These are phyloP conservation scores for Potamarius usumacintae DNA, from an alignment of 2,113 vertebrate genomes.

Conservation along the genomic window DNA sequence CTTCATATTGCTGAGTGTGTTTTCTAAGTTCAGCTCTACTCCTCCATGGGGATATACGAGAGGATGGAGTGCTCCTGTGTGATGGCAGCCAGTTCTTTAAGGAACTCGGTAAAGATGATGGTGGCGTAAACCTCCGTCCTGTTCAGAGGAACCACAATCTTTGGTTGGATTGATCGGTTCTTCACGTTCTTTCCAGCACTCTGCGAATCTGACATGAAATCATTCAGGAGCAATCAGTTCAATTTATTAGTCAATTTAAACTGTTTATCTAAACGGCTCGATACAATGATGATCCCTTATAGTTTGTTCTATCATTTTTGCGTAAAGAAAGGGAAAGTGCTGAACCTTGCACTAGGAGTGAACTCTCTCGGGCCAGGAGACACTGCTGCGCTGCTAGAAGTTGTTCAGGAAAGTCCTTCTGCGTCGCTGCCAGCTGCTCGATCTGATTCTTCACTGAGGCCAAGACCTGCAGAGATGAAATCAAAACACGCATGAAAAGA, in stretches of 20 bases:
- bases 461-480: slow-evolving; percentile 78
- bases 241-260: not conserved
- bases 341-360: slow-evolving; percentile 62
- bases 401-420: slow-evolving; percentile 84
- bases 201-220: slow-evolving; percentile 59
- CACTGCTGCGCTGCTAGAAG: slow-evolving; percentile 89
- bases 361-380: slow-evolving; percentile 84
- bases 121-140: slow-evolving; percentile 84
- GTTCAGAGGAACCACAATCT: slow-evolving; percentile 73
- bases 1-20: not conserved
- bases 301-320: no score
- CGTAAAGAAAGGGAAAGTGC: not conserved
- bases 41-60: slow-evolving; percentile 81
- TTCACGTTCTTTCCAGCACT: slow-evolving; percentile 61
- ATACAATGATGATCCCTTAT: not conserved
- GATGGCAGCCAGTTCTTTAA: slow-evolving; percentile 94
- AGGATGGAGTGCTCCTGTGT: slow-evolving; percentile 94
- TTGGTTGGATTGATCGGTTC: slow-evolving; percentile 71
- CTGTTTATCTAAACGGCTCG: not conserved
- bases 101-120: slow-evolving; percentile 92
- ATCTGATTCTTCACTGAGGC: slow-evolving; percentile 94
- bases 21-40: slow-evolving; percentile 62
- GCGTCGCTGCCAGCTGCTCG: slow-evolving; percentile 79
- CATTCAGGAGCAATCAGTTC: not conserved
- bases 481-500: not conserved